Evolutionary conservation across 2,797 vertebrate species (phyloP).

Genomic region (Characodon lateralis): DNA sequence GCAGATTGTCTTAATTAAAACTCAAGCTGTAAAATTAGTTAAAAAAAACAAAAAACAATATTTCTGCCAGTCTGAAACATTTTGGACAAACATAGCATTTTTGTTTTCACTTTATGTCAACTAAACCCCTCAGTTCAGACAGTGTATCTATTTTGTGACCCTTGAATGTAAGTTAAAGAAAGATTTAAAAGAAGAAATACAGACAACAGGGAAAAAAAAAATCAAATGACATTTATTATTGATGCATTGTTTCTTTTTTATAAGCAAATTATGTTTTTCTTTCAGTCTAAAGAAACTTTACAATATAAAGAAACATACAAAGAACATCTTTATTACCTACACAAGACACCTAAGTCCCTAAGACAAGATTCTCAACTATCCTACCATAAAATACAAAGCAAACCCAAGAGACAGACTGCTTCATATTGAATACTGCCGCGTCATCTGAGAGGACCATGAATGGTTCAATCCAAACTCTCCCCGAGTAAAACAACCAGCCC

Average conservation of each 20-base stretch:
- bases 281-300: constrained; percentile 87
- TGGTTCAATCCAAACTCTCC: constrained; percentile 73
- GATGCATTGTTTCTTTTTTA: constrained; percentile 84
- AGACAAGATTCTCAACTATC: constrained; percentile 84
- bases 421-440: constrained; percentile 87
- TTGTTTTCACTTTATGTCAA: neutral
- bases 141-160: too few relatives aligned
- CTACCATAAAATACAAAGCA: constrained; percentile 89
- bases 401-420: constrained; percentile 86
- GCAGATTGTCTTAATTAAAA: neutral
- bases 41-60: neutral
- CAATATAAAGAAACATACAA: constrained; percentile 87
- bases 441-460: constrained; percentile 84
- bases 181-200: constrained; percentile 51
- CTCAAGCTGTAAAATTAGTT: neutral
- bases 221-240: constrained; percentile 94
- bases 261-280: constrained; percentile 85
- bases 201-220: constrained; percentile 77
- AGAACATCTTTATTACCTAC: constrained; percentile 87
- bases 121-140: neutral
- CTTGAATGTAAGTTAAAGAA: neutral
- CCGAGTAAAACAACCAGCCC: constrained; percentile 67
- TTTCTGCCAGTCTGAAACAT: neutral
- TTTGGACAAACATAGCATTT: neutral
- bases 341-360: constrained; percentile 88